Percentiles rank a stretch among this genome's conserved stretches.
Conservation (phyloP, 2,797 vertebrate genomes). For the Rhodeus uyekii region DNA sequence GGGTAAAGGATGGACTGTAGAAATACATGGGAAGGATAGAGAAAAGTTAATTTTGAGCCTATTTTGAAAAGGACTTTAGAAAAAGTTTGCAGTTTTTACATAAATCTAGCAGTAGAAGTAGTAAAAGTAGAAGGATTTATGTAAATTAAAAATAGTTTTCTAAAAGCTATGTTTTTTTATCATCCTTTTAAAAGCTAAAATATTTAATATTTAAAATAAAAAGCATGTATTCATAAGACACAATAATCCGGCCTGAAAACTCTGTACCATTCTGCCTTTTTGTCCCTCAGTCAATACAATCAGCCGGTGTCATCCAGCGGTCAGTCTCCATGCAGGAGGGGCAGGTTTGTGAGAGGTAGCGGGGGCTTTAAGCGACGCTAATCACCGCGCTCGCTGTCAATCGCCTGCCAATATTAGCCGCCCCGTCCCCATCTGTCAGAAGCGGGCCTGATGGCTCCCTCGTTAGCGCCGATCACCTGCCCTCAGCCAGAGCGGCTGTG, state of each 20-base stretch:
- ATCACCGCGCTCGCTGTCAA: slow-evolving; percentile 79
- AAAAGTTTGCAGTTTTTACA: no score
- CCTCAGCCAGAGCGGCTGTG: slow-evolving; percentile 80
- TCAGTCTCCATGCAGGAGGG: slow-evolving; percentile 67
- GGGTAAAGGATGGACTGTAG: background rate
- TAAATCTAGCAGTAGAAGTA: no score
- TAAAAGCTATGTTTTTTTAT: no score
- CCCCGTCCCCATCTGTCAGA: slow-evolving; percentile 84
- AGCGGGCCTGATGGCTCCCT: slow-evolving; percentile 77
- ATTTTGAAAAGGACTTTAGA: background rate
- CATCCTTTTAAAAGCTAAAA: background rate
- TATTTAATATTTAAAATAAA: background rate
- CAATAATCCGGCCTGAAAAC: slow-evolving; percentile 2
- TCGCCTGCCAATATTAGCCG: slow-evolving; percentile 69
- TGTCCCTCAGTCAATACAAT: slow-evolving; percentile 56
- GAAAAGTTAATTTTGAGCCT: background rate
- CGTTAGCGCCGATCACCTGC: slow-evolving; percentile 86
- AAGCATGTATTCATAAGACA: background rate
- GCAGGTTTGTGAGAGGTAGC: slow-evolving; percentile 19
- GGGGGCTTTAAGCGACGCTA: slow-evolving; percentile 73
- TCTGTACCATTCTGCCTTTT: slow-evolving; percentile 27
- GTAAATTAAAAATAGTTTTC: no score
- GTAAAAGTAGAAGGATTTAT: no score
- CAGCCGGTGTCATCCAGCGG: slow-evolving; percentile 80
- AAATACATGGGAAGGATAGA: background rate